Base-by-base conservation (phyloP, 2,888 invertebrate genomes). In the Ryuthela nishihirai region DNA sequence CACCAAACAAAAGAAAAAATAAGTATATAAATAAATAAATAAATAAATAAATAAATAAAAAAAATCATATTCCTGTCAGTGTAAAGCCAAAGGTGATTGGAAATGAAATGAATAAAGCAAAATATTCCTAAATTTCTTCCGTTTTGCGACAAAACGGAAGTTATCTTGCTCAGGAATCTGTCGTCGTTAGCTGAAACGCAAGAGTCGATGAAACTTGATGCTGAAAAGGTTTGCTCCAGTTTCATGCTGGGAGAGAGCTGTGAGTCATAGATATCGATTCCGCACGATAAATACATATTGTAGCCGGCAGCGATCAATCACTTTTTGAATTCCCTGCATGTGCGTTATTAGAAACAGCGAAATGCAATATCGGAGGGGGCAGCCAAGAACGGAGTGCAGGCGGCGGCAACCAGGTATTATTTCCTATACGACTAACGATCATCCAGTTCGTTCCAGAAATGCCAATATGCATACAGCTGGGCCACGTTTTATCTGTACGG, bases 231-330 rank as follows among this genome's bases (percentile, higher is more conserved):
- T 29, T 7, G 29, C 7, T 29, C 7, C 12, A 29, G 7, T 29
- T 29, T 29, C 12, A 9, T 29, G 9, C 12, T 29, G 20, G 35
- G 34, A 35, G 41, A 15, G 26, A 32, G 45, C 26, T 50, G 50
- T 50, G 56, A 52, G 46, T 42, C 46, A 38, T 41, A 45, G 50
- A 20, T 59, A 59, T 59, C 44, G 59, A 59, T 59, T 59, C 50
- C 48, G 39, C 50, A 52, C 59, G 59, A 59, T 59, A 59, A 59
- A 59, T 59, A 59, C 59, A 59, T 59, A 59, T 59, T 59, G 59
- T 59, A 53, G 53, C 58, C 32, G 48, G 59, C 43, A 44, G 53
- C 59, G 48, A 59, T 59, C 59, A 53, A 59, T 59, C 59, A 59
- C 59, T 59, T 59, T 59, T 58, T 49, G 52, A 58, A 58, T 58